Percentiles rank a stretch among this genome's conserved stretches.
Conservation (phyloP, 1,140 invertebrate genomes). For the Potamilus streckersoni region DNA sequence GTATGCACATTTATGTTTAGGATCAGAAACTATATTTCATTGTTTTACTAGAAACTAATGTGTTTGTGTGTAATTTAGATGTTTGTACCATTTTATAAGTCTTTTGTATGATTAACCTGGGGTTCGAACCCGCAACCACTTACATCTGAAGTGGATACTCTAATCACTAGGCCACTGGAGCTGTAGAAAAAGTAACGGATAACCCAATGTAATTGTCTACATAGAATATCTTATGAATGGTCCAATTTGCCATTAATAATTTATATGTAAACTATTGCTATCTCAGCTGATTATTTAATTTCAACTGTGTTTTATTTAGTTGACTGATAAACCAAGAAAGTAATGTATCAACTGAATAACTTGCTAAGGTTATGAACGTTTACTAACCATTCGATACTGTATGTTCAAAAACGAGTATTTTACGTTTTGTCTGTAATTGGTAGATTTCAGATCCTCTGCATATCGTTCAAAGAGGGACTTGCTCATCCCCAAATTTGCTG, state of each 20-base stretch:
- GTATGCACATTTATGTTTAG: too few relatives aligned
- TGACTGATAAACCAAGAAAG: background rate
- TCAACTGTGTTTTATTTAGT: background rate
- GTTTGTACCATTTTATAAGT: too few relatives aligned
- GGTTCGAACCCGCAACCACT: too few relatives aligned
- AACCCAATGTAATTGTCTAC: too few relatives aligned
- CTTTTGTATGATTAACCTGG: too few relatives aligned
- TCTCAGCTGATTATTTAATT: background rate
- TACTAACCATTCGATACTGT: constrained; percentile 59
- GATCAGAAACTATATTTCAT: too few relatives aligned
- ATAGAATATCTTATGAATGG: too few relatives aligned
- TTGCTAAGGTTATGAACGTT: background rate
- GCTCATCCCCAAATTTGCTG: constrained; percentile 47
- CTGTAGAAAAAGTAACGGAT: background rate
- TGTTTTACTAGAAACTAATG: too few relatives aligned
- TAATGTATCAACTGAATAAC: background rate
- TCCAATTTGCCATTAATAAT: too few relatives aligned
- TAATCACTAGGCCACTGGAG: background rate
- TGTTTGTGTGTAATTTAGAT: too few relatives aligned
- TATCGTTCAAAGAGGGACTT: constrained; percentile 53
- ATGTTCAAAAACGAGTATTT: constrained; percentile 32
- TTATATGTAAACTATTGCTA: too few relatives aligned
- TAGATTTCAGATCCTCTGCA: background rate
- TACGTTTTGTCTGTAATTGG: constrained; percentile 8
- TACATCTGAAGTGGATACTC: too few relatives aligned